Conservation (phyloP, 2,888 invertebrate genomes). For the Pachycephus smyrnensis region DNA sequence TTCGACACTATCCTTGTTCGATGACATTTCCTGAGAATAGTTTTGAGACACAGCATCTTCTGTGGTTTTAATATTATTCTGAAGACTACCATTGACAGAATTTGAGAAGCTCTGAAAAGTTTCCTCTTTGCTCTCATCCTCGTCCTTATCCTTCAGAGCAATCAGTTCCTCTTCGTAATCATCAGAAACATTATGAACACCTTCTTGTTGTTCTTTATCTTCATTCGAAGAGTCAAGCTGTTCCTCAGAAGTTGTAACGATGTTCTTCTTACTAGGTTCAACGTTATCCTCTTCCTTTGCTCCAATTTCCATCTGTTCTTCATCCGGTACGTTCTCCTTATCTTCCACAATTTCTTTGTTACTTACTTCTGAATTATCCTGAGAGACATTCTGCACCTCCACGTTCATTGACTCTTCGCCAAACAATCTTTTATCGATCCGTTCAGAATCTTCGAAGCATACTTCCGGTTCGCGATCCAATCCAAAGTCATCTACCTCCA, state of each 20-base stretch:
- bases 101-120: conserved; percentile 32
- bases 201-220: conserved; percentile 29
- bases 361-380: not conserved
- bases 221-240: conserved; percentile 17
- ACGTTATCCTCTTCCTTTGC: conserved; percentile 16
- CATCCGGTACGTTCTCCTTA: not conserved
- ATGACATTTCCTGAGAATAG: not conserved
- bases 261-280: conserved; percentile 12
- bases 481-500: conserved; percentile 36
- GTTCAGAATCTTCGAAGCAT: conserved; percentile 7
- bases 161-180: conserved; percentile 34
- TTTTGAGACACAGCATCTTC: not conserved
- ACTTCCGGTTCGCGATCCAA: conserved; percentile 31
- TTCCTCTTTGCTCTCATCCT: conserved; percentile 32
- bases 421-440: not conserved
- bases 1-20: not conserved
- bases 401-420: conserved; percentile 22
- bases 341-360: not conserved
- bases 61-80: not conserved
- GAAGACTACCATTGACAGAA: conserved; percentile 8
- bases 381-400: conserved; percentile 18
- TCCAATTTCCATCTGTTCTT: conserved; percentile 3
- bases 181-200: conserved; percentile 13
- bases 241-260: conserved; percentile 3
- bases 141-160: conserved; percentile 28